Base-by-base conservation (phyloP, 2,888 invertebrate species). In the Eupsilia transversa region DNA sequence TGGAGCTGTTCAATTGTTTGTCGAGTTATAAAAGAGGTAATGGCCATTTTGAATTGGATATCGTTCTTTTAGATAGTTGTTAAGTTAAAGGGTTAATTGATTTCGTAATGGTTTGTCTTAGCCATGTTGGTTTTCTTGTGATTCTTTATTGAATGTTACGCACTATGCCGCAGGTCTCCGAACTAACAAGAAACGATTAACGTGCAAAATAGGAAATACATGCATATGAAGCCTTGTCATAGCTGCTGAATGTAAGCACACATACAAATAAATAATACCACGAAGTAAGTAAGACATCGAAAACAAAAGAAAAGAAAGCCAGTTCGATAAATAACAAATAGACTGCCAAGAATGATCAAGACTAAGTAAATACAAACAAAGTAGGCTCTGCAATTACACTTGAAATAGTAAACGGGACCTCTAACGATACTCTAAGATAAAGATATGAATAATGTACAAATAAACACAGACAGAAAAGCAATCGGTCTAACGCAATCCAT, bases 1-100 rank as follows among this genome's bases (percentile, higher is more conserved):
- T 73, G 61, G 71, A 75, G 77, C 82, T 59, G 78, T 85, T 81
- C 54, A 60, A 77, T 82, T 79, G 76, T 80, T 74, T 73, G 71
- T 54, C 70, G 74, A 70, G 57, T 27, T 70, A n/a, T 71, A 65
- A 52, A 49, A 46, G 67, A 38, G 60, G 57, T 30, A 64, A 67
- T 68, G 52, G 63, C n/a, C 59, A 52, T 61, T 68, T 74, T 70
- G 43, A 67, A 79, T 83, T 77, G 2, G 77, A 64, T 68, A 66
- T 78, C 70, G 72, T 73, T 74, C 17, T 70, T 72, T 33, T 59
- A 63, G 38, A 56, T 80, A 43, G 82, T 72, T 38, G 56, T 72
- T 14, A 65, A 68, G 33, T 66, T 72, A 46, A 79, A 78, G 69
- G 75, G 71, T 74, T 68, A 83, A 74, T 75, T 38, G n/a, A 69